These are phyloP conservation scores for Tupiocoris notatus DNA, from an alignment of 2,888 invertebrate species.

Conservation along the genomic window DNA sequence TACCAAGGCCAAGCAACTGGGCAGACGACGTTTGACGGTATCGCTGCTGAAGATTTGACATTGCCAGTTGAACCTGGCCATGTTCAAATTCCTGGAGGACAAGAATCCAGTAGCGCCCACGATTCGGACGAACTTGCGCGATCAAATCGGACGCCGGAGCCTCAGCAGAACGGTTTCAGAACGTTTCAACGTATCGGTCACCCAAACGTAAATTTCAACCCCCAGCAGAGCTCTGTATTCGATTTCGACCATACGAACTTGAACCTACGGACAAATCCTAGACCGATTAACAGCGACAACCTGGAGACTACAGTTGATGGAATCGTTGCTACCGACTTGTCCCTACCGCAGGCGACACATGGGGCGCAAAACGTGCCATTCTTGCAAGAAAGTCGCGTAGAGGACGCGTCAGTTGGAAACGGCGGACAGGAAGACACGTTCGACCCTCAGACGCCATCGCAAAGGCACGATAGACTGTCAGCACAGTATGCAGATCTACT, in stretches of 20 bases:
- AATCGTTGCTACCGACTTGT: background rate
- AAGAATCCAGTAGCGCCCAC: too few species aligned
- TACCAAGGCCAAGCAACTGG: conserved; percentile 26
- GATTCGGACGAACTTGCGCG: background rate
- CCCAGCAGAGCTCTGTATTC: too few species aligned
- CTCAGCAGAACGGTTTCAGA: background rate
- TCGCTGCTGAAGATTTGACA: background rate
- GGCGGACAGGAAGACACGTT: background rate
- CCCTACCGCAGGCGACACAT: background rate
- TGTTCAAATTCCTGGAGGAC: background rate
- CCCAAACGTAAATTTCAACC: background rate
- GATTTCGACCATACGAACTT: background rate
- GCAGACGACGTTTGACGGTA: conserved; percentile 25
- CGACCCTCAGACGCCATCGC: conserved; percentile 6
- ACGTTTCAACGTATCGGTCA: background rate
- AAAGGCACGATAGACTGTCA: conserved; percentile 1
- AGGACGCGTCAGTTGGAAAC: background rate
- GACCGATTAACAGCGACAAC: background rate
- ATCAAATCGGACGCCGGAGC: background rate
- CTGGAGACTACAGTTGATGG: background rate
- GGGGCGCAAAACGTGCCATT: background rate
- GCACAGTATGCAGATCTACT: conserved; percentile 5
- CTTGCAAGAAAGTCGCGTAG: background rate
- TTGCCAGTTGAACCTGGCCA: background rate
- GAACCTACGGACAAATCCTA: background rate